Evolutionary conservation across 2,888 invertebrate genomes (phyloP), one percentile per base, ranked within the genome.

Genomic region (Leptopilina syphax): DNA sequence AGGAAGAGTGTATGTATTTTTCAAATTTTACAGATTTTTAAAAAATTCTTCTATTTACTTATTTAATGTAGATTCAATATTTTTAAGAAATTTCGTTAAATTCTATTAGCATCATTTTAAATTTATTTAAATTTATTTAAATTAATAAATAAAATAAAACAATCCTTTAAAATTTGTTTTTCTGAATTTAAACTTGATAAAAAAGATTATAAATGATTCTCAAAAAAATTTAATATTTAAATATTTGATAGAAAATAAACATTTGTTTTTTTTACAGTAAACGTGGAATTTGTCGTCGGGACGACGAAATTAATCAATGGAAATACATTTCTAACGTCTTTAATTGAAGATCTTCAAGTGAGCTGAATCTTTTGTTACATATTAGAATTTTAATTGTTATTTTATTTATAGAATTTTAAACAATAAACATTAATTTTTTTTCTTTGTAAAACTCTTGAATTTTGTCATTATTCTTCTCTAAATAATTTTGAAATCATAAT

Each of bases 271-370:
- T 87, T 92, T 89, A 73, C 89, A 93, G 93, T 96, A 7, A 96
- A 96, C 87, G 97, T 97, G 0, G 98, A 98, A 90, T 98, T 97
- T 91, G 94, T 98, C 9, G 95, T 98, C 84, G 96, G 96, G 68
- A 98, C 98, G 3, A 98, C 98, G 0, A 98, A 98, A 92, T 93
- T 99, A 63, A 96, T 98, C 67, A 98, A 98, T 92, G 98, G 98
- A 70, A 95, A 95, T 84, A 95, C 96, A 77, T 97, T 98, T 91
- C 93, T 98, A 24, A 95, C 96, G 88, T 95, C 95, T 24, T 92
- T 98, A 83, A 94, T 96, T 92, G 96, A 96, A 80, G 87, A 92
- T 76, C 76, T 86, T 65, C 60, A 79, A 76, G 54, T 68, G 63
- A 81, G 77, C 41, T 81, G 57, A 83, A 24, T 65, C 41, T 78